Base-by-base conservation (phyloP, 1,140 invertebrate species). In the Acromyrmex charruanus region DNA sequence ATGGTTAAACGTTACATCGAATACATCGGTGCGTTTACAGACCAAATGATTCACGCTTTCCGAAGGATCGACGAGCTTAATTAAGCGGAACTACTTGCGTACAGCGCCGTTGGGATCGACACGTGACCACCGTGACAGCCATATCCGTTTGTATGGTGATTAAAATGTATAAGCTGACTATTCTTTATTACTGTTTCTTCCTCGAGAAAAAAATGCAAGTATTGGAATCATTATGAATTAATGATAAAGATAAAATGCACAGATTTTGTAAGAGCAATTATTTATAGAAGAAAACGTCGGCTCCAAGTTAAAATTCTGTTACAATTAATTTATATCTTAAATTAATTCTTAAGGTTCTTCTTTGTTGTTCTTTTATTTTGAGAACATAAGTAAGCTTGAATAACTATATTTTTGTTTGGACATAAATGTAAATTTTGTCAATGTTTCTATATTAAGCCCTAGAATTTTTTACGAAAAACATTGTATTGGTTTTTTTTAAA, bases 21-120 rank as follows among this genome's bases (percentile, higher is more conserved):
- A 85, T 87, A 75, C 71, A 58, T 84, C 77, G 84, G 49, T 28
- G 88, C 88, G 63, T 80, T 89, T 85, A 88, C 68, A 79, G 79
- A 66, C 88, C 88, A 89, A 90, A 88, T 90, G 91, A 91, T 91
- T 91, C 87, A 86, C 88, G 68, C 90, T 89, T 84, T 63, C 77
- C 39, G 81, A 66, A 77, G 44, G 75, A 87, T 85, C 77, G 59
- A 44, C 74, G 84, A 35, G 71, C 85, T 89, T 91, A 92, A 92
- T 92, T 92, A 89, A 72, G 86, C 88, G 90, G 86, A 92, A 91
- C 90, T 86, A 85, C 77, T 85, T 87, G 86, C 85, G 53, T 77
- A 59, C 77, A 28, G 39, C 44, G 72, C 72, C 82, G 21, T 4
- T 55, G 82, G 28, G 77, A 72, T 74, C 35, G 68, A 51, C 88